These are phyloP conservation scores for Tupaia chinensis DNA, from an alignment of 2,113 vertebrate species.

Conservation along the genomic window DNA sequence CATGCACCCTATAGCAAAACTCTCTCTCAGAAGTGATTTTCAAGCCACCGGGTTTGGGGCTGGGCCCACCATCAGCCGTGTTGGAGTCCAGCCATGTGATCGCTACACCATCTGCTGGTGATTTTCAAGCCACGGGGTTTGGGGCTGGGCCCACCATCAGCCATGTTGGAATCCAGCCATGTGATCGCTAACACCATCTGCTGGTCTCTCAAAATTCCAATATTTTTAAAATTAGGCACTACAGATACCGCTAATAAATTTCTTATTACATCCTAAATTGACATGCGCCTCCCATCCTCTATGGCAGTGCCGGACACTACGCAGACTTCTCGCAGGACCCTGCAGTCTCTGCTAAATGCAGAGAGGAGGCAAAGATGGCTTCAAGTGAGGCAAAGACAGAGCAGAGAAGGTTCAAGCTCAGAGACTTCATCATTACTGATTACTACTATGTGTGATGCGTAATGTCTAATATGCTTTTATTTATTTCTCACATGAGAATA, in stretches of 20 bases:
- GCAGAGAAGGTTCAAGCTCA: not conserved
- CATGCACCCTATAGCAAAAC: too few relatives aligned
- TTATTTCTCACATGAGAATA: too few relatives aligned
- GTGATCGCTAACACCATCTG: too few relatives aligned
- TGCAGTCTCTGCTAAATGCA: not conserved
- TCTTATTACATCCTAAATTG: slow-evolving; percentile 4
- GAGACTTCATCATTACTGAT: not conserved
- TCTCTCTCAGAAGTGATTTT: too few relatives aligned
- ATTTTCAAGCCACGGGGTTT: too few relatives aligned
- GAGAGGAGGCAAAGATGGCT: not conserved
- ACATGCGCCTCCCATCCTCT: not conserved
- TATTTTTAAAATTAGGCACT: not conserved
- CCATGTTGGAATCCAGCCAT: too few relatives aligned
- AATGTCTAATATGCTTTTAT: too few relatives aligned
- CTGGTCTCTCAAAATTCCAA: not conserved
- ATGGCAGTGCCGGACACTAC: not conserved
- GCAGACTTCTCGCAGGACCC: not conserved
- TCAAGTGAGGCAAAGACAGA: not conserved
- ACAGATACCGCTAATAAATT: not conserved
- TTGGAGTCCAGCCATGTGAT: too few relatives aligned
- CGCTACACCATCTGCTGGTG: too few relatives aligned
- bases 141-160: too few relatives aligned
- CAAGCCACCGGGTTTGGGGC: too few relatives aligned
- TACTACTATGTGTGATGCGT: not conserved
- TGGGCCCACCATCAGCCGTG: too few relatives aligned